Evolutionary conservation across 2,797 vertebrate genomes (phyloP), one percentile per base, ranked within the genome.

Genomic region (Poeciliopsis gracilis): DNA sequence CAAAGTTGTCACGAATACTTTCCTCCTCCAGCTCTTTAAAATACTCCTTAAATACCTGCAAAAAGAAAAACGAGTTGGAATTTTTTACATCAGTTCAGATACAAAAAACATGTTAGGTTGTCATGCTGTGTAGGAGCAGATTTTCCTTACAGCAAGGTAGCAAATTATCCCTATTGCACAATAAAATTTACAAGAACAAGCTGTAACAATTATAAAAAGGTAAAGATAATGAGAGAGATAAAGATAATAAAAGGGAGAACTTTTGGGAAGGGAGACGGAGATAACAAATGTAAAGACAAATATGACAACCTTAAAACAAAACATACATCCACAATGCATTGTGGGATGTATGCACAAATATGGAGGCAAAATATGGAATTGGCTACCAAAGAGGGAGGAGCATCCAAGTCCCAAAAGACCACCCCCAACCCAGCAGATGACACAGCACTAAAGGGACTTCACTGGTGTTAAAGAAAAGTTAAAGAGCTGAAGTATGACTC

Each of bases 1-100:
- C 96, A 90, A 97, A 97, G 91, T 97, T 97, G 89, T 97, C 96
- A 2, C 96, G 95, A 70, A 97, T 96, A 45, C 96, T 97, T 89
- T 97, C 96, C 79, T 97, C 96, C 82, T 97, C 96, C 0, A 97
- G 81, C 83, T 95, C 94, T 82, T 96, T 96, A 75, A 97, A 97
- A 88, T 97, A 97, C 77, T 97, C 95, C 67, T 89, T 95, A 84
- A 97, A 96, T 15, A 97, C 94, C 96, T 97, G 51, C 55, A 82
- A 45, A 85, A 9, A 73, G 15, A 79, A 12, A 79, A 4, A 82
- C 12, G 2, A 70, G n/a, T 46, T 16, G 23, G 20, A 41, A 25
- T 67, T 23, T 12, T 46, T 70, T 69, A 59, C 25, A n/a, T 59
- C 43, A 71, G 41, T n/a, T 71, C 36, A 67, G 36, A 38, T 70